A percentile compares a stretch with the other conserved stretches of the same genome.
These are phyloP conservation scores for Xestia sexstrigata DNA, from an alignment of 2,888 invertebrate genomes.

Conservation along the genomic window DNA sequence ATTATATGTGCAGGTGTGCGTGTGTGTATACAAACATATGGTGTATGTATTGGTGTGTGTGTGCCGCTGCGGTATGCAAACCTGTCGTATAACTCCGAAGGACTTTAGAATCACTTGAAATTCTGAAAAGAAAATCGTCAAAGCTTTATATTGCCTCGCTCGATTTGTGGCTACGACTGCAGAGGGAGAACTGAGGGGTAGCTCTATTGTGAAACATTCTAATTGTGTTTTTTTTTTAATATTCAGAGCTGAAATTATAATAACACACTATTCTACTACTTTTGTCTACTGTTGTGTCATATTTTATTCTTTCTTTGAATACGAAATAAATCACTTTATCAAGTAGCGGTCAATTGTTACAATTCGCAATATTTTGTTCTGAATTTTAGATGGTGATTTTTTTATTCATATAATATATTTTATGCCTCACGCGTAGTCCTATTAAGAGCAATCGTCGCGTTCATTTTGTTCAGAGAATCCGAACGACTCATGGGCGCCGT, in stretches of 20 bases:
- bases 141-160: slow-evolving; percentile 88
- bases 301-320: neutral
- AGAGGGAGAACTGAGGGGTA: slow-evolving; percentile 33
- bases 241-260: neutral
- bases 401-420: neutral
- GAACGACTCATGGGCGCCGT: neutral
- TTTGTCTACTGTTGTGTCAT: neutral
- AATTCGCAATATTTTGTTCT: neutral
- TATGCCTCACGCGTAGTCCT: neutral
- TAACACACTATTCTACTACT: neutral
- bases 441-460: neutral
- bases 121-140: slow-evolving; percentile 89
- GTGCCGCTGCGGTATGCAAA: slow-evolving; percentile 70
- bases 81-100: slow-evolving; percentile 78
- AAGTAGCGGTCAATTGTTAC: neutral
- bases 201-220: neutral
- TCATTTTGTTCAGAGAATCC: neutral
- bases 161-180: slow-evolving; percentile 72
- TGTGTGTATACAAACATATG: slow-evolving; percentile 3
- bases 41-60: slow-evolving; percentile 27
- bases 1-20: slow-evolving; percentile 29
- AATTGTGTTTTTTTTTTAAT: neutral
- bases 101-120: slow-evolving; percentile 88
- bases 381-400: neutral
- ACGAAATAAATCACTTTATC: neutral